These are phyloP conservation scores for Pseudomyrmex gracilis DNA, from an alignment of 1,140 invertebrate genomes.

Conservation along the genomic window DNA sequence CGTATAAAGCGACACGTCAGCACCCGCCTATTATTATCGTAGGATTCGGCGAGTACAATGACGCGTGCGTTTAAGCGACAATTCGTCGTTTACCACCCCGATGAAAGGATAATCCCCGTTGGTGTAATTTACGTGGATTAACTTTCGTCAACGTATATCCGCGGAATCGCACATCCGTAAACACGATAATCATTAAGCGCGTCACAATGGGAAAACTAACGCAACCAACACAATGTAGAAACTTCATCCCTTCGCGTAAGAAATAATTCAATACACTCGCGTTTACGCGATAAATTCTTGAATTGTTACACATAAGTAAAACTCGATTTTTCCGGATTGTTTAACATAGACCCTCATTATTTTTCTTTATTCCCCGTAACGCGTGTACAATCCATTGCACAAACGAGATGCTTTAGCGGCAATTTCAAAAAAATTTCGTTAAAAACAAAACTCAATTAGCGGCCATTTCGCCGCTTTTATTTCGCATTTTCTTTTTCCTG, in stretches of 20 bases:
- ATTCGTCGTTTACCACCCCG: slow-evolving; percentile 44
- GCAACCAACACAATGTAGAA: neutral
- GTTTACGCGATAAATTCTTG: neutral
- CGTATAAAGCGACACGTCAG: slow-evolving; percentile 57
- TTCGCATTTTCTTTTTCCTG: slow-evolving; percentile 21
- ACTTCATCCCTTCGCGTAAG: neutral
- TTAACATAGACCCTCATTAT: neutral
- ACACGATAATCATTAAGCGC: neutral
- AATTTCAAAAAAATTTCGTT: slow-evolving; percentile 13
- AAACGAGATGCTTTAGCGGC: neutral
- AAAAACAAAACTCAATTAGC: slow-evolving; percentile 38
- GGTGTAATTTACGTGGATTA: slow-evolving; percentile 9
- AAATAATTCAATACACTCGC: too few relatives aligned
- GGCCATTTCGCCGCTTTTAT: slow-evolving; percentile 14
- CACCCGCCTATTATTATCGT: slow-evolving; percentile 53
- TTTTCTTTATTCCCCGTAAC: neutral
- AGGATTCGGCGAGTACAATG: slow-evolving; percentile 37
- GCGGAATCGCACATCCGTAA: neutral
- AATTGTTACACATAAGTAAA: neutral
- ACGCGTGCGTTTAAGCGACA: slow-evolving; percentile 43
- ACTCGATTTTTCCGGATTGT: neutral
- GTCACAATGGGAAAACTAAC: slow-evolving; percentile 5
- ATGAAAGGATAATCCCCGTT: neutral
- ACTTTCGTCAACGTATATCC: slow-evolving; percentile 12
- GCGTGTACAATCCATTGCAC: neutral